Evolutionary conservation across 2,888 invertebrate species (phyloP).

Genomic region (Cephonodes hylas): DNA sequence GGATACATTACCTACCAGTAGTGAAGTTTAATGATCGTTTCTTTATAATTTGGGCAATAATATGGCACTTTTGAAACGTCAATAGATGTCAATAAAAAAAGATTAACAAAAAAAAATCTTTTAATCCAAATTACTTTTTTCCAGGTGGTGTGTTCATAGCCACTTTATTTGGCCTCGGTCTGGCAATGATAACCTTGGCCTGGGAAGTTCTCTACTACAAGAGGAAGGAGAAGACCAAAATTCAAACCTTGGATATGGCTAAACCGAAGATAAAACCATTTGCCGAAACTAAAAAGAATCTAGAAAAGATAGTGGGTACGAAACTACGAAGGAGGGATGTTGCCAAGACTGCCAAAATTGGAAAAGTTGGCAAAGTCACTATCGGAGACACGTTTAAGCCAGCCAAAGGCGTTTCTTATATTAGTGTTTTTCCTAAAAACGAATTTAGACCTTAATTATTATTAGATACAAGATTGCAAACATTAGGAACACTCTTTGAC

Average conservation of each 20-base stretch:
- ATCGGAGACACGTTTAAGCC: constrained; percentile 74
- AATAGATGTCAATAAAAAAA: no score
- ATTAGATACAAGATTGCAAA: neutral
- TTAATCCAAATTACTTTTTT: constrained; percentile 20
- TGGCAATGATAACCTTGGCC: constrained; percentile 91
- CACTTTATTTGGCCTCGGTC: constrained; percentile 89
- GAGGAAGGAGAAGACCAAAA: constrained; percentile 71
- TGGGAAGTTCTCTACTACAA: constrained; percentile 91
- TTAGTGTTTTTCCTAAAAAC: constrained; percentile 65
- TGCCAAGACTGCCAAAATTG: constrained; percentile 16
- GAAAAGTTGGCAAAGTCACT: constrained; percentile 52
- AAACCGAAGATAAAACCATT: constrained; percentile 43
- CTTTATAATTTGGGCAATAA: no score
- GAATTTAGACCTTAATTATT: constrained; percentile 53
- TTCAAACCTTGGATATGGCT: constrained; percentile 38
- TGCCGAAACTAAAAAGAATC: constrained; percentile 35
- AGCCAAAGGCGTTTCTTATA: constrained; percentile 59
- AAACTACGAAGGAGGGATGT: constrained; percentile 31
- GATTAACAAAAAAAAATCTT: no score
- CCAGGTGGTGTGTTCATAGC: constrained; percentile 94
- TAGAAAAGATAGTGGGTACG: constrained; percentile 30
- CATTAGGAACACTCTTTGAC: neutral
- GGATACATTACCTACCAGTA: no score
- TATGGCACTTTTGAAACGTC: no score
- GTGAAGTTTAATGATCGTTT: no score